phyloP scores from a whole-genome alignment of 2,797 vertebrate genomes.

The Apogon talboti region DNA sequence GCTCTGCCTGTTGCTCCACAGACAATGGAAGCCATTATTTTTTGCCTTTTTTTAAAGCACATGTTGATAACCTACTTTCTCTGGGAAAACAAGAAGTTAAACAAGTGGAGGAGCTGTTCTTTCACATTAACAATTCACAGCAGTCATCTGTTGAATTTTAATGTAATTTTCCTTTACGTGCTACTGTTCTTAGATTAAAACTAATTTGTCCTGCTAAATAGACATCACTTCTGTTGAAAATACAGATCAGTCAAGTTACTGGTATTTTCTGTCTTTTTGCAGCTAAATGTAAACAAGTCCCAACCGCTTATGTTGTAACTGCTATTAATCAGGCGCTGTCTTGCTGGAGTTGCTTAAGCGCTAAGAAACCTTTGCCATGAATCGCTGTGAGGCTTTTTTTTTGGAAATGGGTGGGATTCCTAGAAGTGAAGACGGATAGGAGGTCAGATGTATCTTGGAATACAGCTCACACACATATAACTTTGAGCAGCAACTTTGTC shows the following conservation, averaged over 20 bases:
- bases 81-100: slow-evolving; percentile 12
- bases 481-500: neutral
- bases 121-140: neutral
- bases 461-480: neutral
- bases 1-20: slow-evolving; percentile 49
- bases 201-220: neutral
- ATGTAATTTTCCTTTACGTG: neutral
- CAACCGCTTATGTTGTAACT: slow-evolving; percentile 18
- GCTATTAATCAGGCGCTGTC: slow-evolving; percentile 42
- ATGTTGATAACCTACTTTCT: slow-evolving; percentile 49
- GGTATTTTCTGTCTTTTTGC: neutral
- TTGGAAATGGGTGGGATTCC: slow-evolving; percentile 37
- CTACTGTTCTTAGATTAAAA: neutral
- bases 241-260: neutral
- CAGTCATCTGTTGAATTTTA: neutral
- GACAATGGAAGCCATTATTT: slow-evolving; percentile 51
- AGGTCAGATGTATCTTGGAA: slow-evolving; percentile 13
- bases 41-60: slow-evolving; percentile 4
- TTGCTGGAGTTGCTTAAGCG: slow-evolving; percentile 35
- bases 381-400: slow-evolving; percentile 15
- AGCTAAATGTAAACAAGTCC: slow-evolving; percentile 44
- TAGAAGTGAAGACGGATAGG: slow-evolving; percentile 21
- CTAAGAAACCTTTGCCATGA: slow-evolving; percentile 11
- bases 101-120: neutral
- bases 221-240: slow-evolving; percentile 9